Conservation (phyloP, 2,113 vertebrate genomes). For the Gnathonemus echidnorhynchus region DNA sequence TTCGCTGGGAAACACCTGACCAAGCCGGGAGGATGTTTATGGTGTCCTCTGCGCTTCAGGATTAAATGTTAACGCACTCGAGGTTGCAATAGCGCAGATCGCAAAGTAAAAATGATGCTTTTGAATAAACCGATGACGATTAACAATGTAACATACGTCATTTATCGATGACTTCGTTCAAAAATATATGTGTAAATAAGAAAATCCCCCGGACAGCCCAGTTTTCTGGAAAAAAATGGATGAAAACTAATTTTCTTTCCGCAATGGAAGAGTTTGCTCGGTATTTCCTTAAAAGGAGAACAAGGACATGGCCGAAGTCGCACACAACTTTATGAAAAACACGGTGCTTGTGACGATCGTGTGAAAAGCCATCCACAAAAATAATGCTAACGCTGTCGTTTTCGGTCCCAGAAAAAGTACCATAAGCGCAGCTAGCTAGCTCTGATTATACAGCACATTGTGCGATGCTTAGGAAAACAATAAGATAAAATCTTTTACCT, state of each 20-base stretch:
- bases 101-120: neutral
- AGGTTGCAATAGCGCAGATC: neutral
- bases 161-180: neutral
- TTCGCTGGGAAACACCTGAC: neutral
- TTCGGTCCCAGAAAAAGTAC: neutral
- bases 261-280: neutral
- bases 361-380: neutral
- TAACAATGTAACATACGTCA: neutral
- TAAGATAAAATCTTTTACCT: constrained; percentile 57
- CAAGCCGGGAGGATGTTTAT: neutral
- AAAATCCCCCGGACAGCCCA: neutral
- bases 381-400: neutral
- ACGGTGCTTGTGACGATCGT: neutral
- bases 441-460: neutral
- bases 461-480: constrained; percentile 7
- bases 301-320: neutral
- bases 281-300: neutral
- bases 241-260: constrained; percentile 4
- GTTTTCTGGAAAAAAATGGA: neutral
- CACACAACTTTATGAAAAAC: neutral
- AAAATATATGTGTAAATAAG: neutral
- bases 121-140: neutral
- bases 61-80: neutral
- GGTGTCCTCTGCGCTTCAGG: neutral
- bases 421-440: neutral